These are phyloP conservation scores for Drosophila simulans DNA, from an alignment of 1,140 invertebrate species.

Conservation along the genomic window DNA sequence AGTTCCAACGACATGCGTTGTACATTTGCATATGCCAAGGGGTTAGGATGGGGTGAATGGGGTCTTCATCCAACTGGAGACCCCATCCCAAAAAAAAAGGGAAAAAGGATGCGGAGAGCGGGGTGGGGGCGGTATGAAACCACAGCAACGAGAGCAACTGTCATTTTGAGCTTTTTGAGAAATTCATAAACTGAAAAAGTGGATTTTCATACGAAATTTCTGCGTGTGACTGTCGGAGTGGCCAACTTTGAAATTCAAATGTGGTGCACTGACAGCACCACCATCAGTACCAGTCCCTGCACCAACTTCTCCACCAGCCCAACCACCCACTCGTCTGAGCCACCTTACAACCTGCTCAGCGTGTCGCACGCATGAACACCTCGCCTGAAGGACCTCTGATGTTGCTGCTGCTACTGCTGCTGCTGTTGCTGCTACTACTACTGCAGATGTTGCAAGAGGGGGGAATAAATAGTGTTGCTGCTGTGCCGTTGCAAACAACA, in stretches of 20 bases:
- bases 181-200: conserved; percentile 83
- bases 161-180: conserved; percentile 80
- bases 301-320: not conserved
- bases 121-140: not conserved
- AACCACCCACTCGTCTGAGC: conserved; percentile 7
- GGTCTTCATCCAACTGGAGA: no score
- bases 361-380: conserved; percentile 81
- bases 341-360: conserved; percentile 47
- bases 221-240: conserved; percentile 59
- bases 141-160: conserved; percentile 57
- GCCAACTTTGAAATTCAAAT: conserved; percentile 78
- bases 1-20: conserved; percentile 65
- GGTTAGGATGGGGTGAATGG: conserved; percentile 2
- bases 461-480: conserved; percentile 11
- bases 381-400: conserved; percentile 54
- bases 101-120: not conserved
- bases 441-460: conserved; percentile 33
- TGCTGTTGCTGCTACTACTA: conserved; percentile 10
- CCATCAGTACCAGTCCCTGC: not conserved
- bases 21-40: conserved; percentile 67
- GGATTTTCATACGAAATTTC: conserved; percentile 82
- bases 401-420: not conserved
- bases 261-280: conserved; percentile 63
- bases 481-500: conserved; percentile 61
- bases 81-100: not conserved